Base-by-base conservation (phyloP, 2,797 vertebrate genomes). In the Spea hammondii region DNA sequence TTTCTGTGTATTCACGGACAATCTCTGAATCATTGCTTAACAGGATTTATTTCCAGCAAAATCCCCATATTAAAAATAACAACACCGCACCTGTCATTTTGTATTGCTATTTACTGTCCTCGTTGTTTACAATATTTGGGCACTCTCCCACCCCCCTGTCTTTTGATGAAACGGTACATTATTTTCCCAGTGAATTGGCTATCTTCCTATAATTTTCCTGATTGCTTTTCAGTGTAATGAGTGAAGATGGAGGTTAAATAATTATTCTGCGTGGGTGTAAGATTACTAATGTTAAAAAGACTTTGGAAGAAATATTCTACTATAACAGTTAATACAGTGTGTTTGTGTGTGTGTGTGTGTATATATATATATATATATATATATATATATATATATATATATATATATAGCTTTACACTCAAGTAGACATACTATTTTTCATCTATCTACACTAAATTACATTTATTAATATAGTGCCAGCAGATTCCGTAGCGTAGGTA, bases 51-150 rank as follows among this genome's bases (percentile, higher is more conserved):
- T 64, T 70, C 54, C 65, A 51, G 48, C 65, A 64, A 50, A 8
- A 49, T 8, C 46, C 11, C 8, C 69, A 64, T 79, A 69, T 73
- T 74, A 69, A 79, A 67, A 69, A 64, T 74, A 74, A 79, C 70
- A 66, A 10, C 65, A 13, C 7, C 57, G 65, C 78, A 79, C 72
- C 72, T 74, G 78, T 70, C 65, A 62, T 62, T 79, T 62, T 79
- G 46, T 62, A 54, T 46, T 64, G 62, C n/a, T 50, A 50, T 68
- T 48, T 32, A 68, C 65, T 68, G 64, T 65, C 7, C 86, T 86
- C 85, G 67, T 51, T 80, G 72, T 78, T 87, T 87, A 86, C 85
- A 87, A 85, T 84, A 84, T 57, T 85, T 86, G 88, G 87, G 83
- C 72, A 69, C 4, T 53, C 13, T 45, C 4, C 14, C 46, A 45